phyloP scores from a whole-genome alignment of 2,888 invertebrate species.

The Spilosoma lubricipeda region DNA sequence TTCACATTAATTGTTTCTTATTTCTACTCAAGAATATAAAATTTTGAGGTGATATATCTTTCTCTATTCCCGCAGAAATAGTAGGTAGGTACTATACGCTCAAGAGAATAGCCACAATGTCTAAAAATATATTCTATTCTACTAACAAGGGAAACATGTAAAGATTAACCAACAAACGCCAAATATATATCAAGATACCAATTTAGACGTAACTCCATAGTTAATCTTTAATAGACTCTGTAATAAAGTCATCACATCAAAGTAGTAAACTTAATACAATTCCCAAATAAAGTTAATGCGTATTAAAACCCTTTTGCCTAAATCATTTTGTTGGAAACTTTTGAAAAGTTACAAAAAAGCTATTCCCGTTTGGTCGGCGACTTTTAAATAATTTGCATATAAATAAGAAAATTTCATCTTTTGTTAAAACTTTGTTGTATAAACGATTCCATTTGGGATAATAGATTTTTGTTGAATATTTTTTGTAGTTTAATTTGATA shows the following conservation, averaged over 20 bases:
- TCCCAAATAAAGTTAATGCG: constrained; percentile 12
- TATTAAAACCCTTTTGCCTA: constrained; percentile 22
- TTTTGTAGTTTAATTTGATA: not conserved
- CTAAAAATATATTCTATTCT: no score
- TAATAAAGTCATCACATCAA: not conserved
- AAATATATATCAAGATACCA: not conserved
- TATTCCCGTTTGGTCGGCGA: constrained; percentile 30
- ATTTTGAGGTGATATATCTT: no score
- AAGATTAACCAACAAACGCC: not conserved
- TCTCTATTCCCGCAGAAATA: no score
- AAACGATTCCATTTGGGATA: constrained; percentile 27
- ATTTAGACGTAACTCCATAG: not conserved
- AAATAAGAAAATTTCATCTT: constrained; percentile 50
- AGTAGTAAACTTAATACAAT: constrained; percentile 21
- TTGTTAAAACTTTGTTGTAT: constrained; percentile 36
- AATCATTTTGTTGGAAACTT: constrained; percentile 35
- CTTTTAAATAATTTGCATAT: constrained; percentile 49
- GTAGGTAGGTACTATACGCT: no score
- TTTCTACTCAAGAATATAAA: no score
- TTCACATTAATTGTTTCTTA: no score
- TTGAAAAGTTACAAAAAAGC: constrained; percentile 37
- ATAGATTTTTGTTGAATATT: constrained; percentile 16
- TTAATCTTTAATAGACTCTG: not conserved
- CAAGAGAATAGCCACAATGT: no score
- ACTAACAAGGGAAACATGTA: not conserved